phyloP scores from a whole-genome alignment of 2,888 invertebrate genomes.

The Lochmaea crataegi region DNA sequence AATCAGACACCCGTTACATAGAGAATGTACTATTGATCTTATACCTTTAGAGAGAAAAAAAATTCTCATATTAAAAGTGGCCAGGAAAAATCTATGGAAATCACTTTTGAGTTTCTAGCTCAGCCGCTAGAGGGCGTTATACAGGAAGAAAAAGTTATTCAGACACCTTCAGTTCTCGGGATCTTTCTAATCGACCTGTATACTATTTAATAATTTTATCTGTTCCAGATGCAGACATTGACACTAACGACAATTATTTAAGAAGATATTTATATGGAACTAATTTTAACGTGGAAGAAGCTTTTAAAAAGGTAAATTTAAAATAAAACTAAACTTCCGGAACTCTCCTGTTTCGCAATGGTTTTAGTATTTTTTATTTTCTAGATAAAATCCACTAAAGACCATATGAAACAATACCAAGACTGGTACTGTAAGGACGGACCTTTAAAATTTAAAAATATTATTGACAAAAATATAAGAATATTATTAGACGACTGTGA shows the following conservation, averaged over 20 bases:
- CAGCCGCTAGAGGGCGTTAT: too few species aligned
- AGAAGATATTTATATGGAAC: constrained; percentile 58
- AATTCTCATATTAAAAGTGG: too few species aligned
- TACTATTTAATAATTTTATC: not conserved
- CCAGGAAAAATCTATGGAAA: too few species aligned
- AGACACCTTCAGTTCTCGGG: too few species aligned
- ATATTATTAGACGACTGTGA: constrained; percentile 58
- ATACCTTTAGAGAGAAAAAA: too few species aligned
- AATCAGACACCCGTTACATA: too few species aligned
- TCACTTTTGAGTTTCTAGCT: too few species aligned
- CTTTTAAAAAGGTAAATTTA: constrained; percentile 58
- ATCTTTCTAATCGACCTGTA: too few species aligned
- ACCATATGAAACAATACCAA: constrained; percentile 56
- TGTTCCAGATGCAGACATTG: constrained; percentile 19
- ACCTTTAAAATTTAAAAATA: constrained; percentile 51
- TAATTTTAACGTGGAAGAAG: constrained; percentile 58
- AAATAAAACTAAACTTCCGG: not conserved
- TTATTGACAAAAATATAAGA: constrained; percentile 59
- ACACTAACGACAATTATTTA: constrained; percentile 48
- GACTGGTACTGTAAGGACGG: constrained; percentile 60
- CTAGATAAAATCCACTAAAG: constrained; percentile 59
- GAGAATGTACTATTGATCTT: too few species aligned
- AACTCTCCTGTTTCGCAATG: too few species aligned
- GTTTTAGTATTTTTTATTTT: constrained; percentile 24
- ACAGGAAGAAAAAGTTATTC: too few species aligned